These are phyloP conservation scores for Kobus ellipsiprymnus DNA, from an alignment of 2,113 vertebrate genomes.

Conservation along the genomic window DNA sequence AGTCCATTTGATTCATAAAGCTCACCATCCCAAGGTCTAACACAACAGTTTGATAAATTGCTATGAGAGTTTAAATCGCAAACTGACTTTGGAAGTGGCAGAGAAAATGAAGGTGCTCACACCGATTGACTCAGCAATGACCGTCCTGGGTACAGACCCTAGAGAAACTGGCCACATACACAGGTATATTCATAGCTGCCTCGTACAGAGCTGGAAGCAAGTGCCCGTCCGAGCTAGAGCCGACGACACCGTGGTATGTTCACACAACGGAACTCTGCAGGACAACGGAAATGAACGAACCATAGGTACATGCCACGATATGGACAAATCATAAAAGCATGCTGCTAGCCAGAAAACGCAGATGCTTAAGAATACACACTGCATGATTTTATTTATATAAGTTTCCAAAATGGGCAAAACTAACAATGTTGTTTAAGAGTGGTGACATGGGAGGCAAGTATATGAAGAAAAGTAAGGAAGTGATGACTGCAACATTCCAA, in stretches of 20 bases:
- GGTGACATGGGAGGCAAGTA: not conserved
- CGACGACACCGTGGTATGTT: not conserved
- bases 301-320: not conserved
- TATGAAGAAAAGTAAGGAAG: not conserved
- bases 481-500: too few relatives aligned
- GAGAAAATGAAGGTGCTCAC: not conserved
- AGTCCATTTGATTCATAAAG: not conserved
- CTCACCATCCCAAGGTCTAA: not conserved
- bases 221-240: not conserved
- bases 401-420: not conserved
- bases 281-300: not conserved
- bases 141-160: not conserved
- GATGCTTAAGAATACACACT: not conserved
- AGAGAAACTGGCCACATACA: not conserved
- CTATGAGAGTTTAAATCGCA: not conserved
- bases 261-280: not conserved
- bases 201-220: not conserved
- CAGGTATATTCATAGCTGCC: not conserved
- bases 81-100: not conserved
- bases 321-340: not conserved
- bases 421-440: fast-evolving
- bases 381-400: not conserved
- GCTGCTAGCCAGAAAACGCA: not conserved
- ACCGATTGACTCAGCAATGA: not conserved
- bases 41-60: not conserved